Evolutionary conservation across 2,113 vertebrate genomes (phyloP).

Genomic region (Pomatorhinus ruficollis): DNA sequence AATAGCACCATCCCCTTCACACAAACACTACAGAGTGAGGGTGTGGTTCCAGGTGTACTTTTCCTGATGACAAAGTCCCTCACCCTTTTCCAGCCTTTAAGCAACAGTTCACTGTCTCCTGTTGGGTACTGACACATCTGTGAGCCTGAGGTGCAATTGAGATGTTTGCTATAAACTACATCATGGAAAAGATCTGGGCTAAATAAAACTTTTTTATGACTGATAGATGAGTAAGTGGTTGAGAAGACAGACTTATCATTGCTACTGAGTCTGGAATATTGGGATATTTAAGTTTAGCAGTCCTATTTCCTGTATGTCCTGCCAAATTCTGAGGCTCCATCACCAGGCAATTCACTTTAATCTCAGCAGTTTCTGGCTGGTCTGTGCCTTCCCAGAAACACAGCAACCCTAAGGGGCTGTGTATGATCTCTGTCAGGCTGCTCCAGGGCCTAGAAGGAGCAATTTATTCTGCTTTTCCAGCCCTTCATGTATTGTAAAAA

Average conservation of each 20-base stretch:
- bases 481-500: neutral
- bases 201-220: neutral
- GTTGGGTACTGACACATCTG: neutral
- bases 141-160: neutral
- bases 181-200: neutral
- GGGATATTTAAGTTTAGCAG: neutral
- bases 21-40: neutral
- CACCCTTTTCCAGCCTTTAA: neutral
- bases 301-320: neutral
- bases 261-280: neutral
- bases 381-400: neutral
- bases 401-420: neutral
- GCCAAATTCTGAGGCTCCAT: neutral
- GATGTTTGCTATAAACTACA: neutral
- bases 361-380: neutral
- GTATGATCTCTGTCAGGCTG: neutral
- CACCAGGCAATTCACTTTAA: neutral
- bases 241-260: neutral
- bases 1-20: neutral
- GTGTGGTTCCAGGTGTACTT: neutral
- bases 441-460: neutral
- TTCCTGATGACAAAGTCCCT: conserved; percentile 20
- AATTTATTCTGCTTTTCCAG: neutral
- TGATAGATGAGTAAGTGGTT: neutral
- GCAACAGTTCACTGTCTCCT: neutral